Base-by-base conservation (phyloP, 2,797 vertebrate genomes). In the Chelon auratus region DNA sequence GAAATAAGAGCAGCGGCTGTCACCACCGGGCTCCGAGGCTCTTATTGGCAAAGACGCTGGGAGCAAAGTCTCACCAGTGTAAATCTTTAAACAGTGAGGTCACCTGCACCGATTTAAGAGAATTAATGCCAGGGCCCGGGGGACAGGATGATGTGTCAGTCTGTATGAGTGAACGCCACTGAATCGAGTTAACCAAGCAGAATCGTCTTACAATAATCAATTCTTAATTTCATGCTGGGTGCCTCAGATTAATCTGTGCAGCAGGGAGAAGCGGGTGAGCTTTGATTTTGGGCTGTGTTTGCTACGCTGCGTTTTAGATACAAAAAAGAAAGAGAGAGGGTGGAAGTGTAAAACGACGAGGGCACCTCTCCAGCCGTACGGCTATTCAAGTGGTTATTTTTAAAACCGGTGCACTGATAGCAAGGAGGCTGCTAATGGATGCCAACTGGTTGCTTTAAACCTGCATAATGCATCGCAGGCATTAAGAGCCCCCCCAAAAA, bases 191-290 rank as follows among this genome's bases (percentile, higher is more conserved):
- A 94, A 91, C 93, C 93, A 92, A 93, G 90, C 91, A 84, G 83
- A 88, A 75, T 92, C 80, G 83, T 91, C 89, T 82, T 82, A 85
- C 91, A 91, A 93, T 93, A 94, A 95, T 95, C 94, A 91, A 94
- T 95, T 95, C 88, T 92, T 94, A 94, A 95, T 95, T 95, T 95
- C 94, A 95, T 94, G 94, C 91, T 62, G 92, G 92, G 85, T 89
- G 93, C 93, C 68, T 90, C 82, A 86, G 90, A 93, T 93, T 93
- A 93, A 94, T 92, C 87, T 86, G 86, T 72, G 73, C 75, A 54
- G 65, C 78, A 77, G 82, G 55, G 68, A 84, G 83, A 80, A 89
- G 61, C 56, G 71, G 55, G 78, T 79, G 77, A 84, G 81, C 79
- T 89, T 88, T 89, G 83, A 84, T 88, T 89, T 80, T 62, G 57